Evolutionary conservation across 2,888 invertebrate species (phyloP).

Genomic region (Prenolepis imparis): DNA sequence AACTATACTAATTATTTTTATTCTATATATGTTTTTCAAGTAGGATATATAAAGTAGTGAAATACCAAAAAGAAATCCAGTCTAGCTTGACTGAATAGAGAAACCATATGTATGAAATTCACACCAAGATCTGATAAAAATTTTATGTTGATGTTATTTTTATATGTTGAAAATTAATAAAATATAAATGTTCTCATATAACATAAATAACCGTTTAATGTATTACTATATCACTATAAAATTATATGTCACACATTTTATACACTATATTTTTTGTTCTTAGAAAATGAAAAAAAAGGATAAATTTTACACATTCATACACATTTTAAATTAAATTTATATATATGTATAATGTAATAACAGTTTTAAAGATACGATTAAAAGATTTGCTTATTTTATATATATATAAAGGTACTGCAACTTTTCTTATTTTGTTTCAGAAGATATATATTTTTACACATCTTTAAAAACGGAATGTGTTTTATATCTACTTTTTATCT

Average conservation of each 20-base stretch:
- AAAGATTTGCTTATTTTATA: constrained; percentile 7
- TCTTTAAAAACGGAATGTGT: not conserved
- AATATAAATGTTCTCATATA: not conserved
- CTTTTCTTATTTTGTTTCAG: constrained; percentile 6
- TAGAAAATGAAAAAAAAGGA: not conserved
- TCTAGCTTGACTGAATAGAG: not conserved
- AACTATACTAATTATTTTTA: not conserved
- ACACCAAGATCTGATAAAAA: not conserved
- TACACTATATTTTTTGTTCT: not conserved
- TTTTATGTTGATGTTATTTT: constrained; percentile 16
- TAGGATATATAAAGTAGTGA: constrained; percentile 1
- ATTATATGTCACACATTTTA: constrained; percentile 2
- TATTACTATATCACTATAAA: not conserved
- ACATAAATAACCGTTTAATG: not conserved
- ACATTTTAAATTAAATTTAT: constrained; percentile 4
- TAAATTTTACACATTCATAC: not conserved
- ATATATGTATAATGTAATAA: not conserved
- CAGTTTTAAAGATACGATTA: constrained; percentile 1
- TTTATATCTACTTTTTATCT: not conserved
- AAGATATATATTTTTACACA: not conserved
- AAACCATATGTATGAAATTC: not conserved
- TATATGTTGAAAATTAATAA: constrained; percentile 10
- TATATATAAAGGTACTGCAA: not conserved
- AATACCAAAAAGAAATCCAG: not conserved
- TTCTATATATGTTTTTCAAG: not conserved